Evolutionary conservation across 1,140 invertebrate genomes (phyloP), one percentile per base, ranked within the genome.

Genomic region (Pomacea maculata): DNA sequence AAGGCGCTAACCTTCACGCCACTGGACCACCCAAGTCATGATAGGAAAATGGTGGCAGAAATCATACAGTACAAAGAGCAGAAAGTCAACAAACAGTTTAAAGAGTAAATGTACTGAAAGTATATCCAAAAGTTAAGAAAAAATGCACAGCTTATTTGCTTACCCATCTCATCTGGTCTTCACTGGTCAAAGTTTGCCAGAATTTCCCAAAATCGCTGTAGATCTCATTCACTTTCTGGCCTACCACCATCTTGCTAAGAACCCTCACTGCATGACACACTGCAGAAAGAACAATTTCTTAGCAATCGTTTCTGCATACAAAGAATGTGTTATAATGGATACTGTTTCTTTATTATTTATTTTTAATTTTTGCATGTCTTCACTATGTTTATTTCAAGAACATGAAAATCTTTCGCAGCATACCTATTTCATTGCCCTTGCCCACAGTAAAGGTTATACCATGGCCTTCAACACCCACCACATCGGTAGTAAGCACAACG

Each of bases 131-230:
- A 64, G 15, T 10, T 19, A 63, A 77, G 71, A 61, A 19, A 72
- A 70, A 74, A 76, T 71, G 29, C 14, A 55, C 34, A 68, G 4
- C 54, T 17, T 81, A 85, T 72, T 54, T 7, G 84, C 92, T 91
- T 93, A 96, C 95, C 97, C 97, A 98, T 95, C 96, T 93, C 83
- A 97, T 92, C 91, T 98, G 97, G 72, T 95, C 94, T 86, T 98
- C 96, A 86, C 95, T 96, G 0, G 96, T 96, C 9, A 98, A 90
- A 52, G 93, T 92, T 78, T 95, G 92, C 95, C 96, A 97, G 87
- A 96, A 97, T 1, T 82, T 86, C 14, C 92, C 94, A 90, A 97
- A 97, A 88, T 97, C 92, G 4, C 92, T 91, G 86, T 94, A 97
- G 83, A 97, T 97, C 21, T 95, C 93, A 10, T 91, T 86, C 11